These are phyloP conservation scores for Coracias cyanogaster DNA, from an alignment of 2,797 vertebrate species.

Conservation along the genomic window DNA sequence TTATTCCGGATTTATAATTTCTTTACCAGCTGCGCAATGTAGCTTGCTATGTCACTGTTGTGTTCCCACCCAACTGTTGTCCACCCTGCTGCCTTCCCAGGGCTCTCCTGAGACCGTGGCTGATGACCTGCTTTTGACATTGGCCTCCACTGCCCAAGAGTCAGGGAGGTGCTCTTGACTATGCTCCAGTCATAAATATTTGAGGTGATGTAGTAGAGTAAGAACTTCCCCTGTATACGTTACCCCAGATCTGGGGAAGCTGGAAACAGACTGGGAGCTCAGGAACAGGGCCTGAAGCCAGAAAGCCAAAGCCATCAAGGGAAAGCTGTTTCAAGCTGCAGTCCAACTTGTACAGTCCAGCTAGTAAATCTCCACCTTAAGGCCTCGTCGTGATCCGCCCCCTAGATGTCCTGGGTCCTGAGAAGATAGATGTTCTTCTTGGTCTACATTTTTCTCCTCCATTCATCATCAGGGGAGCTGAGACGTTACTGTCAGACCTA, in stretches of 20 bases:
- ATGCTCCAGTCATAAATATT: slow-evolving; percentile 27
- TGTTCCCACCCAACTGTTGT: background rate
- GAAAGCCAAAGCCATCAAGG: background rate
- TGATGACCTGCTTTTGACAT: background rate
- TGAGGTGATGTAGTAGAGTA: background rate
- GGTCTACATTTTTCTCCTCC: background rate
- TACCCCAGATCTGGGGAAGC: background rate
- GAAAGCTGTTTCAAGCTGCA: background rate
- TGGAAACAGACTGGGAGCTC: background rate
- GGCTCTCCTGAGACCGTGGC: background rate
- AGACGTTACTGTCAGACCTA: background rate
- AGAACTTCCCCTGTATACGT: slow-evolving; percentile 17
- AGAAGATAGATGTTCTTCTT: background rate
- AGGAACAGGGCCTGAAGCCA: background rate
- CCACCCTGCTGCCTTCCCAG: background rate
- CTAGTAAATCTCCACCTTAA: background rate
- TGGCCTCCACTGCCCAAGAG: background rate
- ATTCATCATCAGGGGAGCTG: background rate
- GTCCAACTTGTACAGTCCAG: background rate
- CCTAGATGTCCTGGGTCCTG: too few relatives aligned
- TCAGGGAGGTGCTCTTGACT: background rate
- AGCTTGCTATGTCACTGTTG: background rate
- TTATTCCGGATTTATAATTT: background rate
- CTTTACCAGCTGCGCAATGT: slow-evolving; percentile 26
- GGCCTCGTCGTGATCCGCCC: too few relatives aligned